phyloP scores from a whole-genome alignment of 2,888 invertebrate species.

The Eupithecia dodoneata region DNA sequence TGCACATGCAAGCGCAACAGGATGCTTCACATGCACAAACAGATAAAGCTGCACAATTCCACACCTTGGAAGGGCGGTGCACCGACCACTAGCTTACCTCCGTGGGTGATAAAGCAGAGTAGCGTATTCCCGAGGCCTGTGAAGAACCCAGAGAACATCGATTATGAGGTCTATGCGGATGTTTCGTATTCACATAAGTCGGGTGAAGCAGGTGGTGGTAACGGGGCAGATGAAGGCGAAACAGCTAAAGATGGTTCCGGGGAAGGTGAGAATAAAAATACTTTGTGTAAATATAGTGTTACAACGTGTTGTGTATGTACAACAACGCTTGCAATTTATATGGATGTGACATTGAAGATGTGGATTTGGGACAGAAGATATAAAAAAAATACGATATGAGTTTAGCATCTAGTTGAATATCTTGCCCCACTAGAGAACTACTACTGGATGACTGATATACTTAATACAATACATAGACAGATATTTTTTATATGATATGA shows the following conservation, averaged over 20 bases:
- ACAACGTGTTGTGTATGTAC: not conserved
- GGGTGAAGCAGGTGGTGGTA: not conserved
- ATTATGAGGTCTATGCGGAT: constrained; percentile 21
- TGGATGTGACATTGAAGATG: not conserved
- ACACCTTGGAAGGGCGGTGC: constrained; percentile 51
- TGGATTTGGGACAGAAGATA: not conserved
- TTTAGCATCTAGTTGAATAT: not conserved
- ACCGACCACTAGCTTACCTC: constrained; percentile 62
- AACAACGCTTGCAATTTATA: not conserved
- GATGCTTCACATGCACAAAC: constrained; percentile 51
- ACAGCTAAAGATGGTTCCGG: not conserved
- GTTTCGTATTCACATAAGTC: constrained; percentile 7
- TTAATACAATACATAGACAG: too few species aligned
- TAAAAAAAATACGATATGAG: not conserved
- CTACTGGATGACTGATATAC: too few species aligned
- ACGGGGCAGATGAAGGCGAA: not conserved
- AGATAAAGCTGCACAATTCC: not conserved
- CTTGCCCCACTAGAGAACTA: too few species aligned
- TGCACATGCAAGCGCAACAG: constrained; percentile 64
- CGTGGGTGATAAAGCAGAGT: constrained; percentile 52
- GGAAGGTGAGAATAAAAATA: not conserved
- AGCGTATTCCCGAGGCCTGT: not conserved
- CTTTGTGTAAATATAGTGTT: not conserved
- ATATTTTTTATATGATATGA: too few species aligned
- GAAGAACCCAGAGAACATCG: not conserved